Evolutionary conservation across 2,888 invertebrate species (phyloP), one percentile per base, ranked within the genome.

Genomic region (Zonitis immaculata): DNA sequence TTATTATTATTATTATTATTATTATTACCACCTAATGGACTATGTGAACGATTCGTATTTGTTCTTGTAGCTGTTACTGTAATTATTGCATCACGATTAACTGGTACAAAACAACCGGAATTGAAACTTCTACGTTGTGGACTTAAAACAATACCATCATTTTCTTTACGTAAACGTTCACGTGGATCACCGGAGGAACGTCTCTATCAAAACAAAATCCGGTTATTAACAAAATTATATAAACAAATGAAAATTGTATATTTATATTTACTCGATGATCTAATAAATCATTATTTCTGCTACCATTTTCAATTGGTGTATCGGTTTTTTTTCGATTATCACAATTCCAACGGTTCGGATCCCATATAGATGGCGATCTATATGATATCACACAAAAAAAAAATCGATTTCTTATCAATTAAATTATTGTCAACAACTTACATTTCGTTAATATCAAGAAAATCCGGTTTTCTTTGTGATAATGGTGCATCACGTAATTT

Each of bases 71-170:
- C 55, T 59, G 44, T 57, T 25, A 25, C 6, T 25, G 25, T 52
- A 57, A 54, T 28, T 51, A 61, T 45, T 22, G 52, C 54, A 51
- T 75, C 76, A 50, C 78, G 78, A 9, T 16, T 35, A 27, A 80
- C 81, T 11, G 83, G 83, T 51, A 91, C 90, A 63, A 88, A 91
- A 77, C 93, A 93, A 51, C 92, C 92, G 11, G 89, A 88, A 66
- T 89, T 90, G 78, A 92, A 92, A 67, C 89, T 90, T 60, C 91
- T 82, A 9, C 92, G 82, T 75, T 92, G 92, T 47, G 92, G 93
- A 62, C 91, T 89, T 66, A 93, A 78, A 62, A 92, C 87, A 64
- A 92, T 89, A 47, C 88, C 88, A 74, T 89, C 89, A 72, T n/a
- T n/a, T n/a, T 90, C 89, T 73, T 90, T 90, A 60, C 88, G 86